Base-by-base conservation (phyloP, 1,140 invertebrate species). In the Eubasilissa regina region DNA sequence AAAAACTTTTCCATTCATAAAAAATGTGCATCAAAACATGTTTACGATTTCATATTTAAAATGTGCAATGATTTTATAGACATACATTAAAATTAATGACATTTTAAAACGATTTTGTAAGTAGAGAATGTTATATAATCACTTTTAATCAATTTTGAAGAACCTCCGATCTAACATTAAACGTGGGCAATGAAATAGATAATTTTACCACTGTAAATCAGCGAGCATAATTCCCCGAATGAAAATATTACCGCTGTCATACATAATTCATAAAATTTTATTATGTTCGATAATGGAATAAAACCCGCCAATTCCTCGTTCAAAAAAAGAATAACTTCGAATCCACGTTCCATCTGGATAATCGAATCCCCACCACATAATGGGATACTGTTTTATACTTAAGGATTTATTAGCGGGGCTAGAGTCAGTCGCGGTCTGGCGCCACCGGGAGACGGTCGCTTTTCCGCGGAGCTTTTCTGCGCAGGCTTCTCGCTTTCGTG, bases 281-380 rank as follows among this genome's bases (percentile, higher is more conserved):
- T 64, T 25, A 64, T 64, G 25, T 64, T n/a, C 60, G 60, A 64
- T 64, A 64, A 64, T 64, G 35, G 60, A 11, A 51, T 51, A 3
- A 64, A 64, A 13, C 35, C 25, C 13, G 25, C 12, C 60, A 44
- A 13, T 64, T 64, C 60, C 60, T 25, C 13, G 35, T 64, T 64
- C 35, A 25, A 15, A 64, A 64, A 64, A 64, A 13, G 60, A 64
- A 64, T 64, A 43, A 64, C 19, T 64, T 64, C 25, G 35, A 64
- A 64, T 64, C 35, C 35, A 13, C 60, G 60, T 64, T 64, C 60
- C 60, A 64, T 64, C 60, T 25, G 60, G 60, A 64, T 64, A 64
- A 64, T 64, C 60, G 60, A 64, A 64, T 64, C 60, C 60, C 60
- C 60, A 15, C 60, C 60, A 64, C 60, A 64, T 64, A 43, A 64